These are phyloP conservation scores for Drosophila stalkeri DNA, from an alignment of 2,888 invertebrate species.

Conservation along the genomic window DNA sequence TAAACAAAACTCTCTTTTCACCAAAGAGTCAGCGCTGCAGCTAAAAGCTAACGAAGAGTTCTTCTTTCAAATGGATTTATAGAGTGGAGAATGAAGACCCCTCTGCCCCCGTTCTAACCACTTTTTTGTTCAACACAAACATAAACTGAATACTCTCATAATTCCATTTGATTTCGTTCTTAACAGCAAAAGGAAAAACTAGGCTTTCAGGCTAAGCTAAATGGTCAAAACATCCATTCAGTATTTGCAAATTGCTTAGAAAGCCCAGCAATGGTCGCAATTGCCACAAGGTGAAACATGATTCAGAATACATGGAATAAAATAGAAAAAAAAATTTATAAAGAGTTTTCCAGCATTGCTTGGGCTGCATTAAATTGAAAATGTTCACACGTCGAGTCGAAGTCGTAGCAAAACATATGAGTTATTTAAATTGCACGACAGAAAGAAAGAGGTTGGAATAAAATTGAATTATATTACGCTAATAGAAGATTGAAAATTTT, in stretches of 20 bases:
- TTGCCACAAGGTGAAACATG: conserved; percentile 18
- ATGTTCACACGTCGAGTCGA: conserved; percentile 49
- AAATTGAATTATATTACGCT: background rate
- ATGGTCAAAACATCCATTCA: conserved; percentile 15
- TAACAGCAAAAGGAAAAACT: background rate
- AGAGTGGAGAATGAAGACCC: too few species aligned
- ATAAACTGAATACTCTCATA: background rate
- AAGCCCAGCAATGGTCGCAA: conserved; percentile 46
- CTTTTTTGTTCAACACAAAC: background rate
- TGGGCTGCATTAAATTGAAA: conserved; percentile 55
- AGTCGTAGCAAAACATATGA: conserved; percentile 24
- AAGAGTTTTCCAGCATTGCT: conserved; percentile 28
- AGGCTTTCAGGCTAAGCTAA: too few species aligned
- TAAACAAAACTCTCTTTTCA: conserved; percentile 2
- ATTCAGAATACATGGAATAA: conserved; percentile 1
- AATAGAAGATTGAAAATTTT: background rate
- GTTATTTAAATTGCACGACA: conserved; percentile 10
- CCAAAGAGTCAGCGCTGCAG: background rate
- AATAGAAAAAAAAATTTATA: background rate
- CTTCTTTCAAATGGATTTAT: conserved; percentile 4
- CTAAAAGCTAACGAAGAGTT: conserved; percentile 5
- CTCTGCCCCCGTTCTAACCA: background rate
- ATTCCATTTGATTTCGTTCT: conserved; percentile 9
- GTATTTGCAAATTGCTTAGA: conserved; percentile 48
- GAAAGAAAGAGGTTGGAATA: background rate